Conservation (phyloP, 1,140 invertebrate species). For the Drosophila auraria region DNA sequence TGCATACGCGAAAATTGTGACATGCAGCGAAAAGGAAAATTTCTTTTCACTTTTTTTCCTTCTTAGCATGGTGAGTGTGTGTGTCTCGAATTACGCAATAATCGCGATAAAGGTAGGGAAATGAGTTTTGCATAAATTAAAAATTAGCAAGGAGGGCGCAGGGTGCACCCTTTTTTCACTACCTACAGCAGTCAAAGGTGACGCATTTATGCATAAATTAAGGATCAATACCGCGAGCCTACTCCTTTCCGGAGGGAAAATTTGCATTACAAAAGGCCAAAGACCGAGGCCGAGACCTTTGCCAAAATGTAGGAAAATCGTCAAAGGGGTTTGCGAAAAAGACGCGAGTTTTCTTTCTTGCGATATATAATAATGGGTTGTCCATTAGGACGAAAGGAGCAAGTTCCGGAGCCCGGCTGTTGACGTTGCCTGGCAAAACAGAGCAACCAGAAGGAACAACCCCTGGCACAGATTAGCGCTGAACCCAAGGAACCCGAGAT, state of each 20-base stretch:
- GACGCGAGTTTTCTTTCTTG: slow-evolving; percentile 56
- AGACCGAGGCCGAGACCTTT: slow-evolving; percentile 24
- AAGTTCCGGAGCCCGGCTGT: slow-evolving; percentile 61
- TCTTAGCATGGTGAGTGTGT: slow-evolving; percentile 19
- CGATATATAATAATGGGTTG: slow-evolving; percentile 70
- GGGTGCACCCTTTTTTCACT: slow-evolving; percentile 32
- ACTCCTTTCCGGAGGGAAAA: slow-evolving; percentile 36
- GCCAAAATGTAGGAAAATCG: slow-evolving; percentile 42
- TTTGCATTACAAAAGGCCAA: slow-evolving; percentile 71
- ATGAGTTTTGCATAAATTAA: slow-evolving; percentile 81
- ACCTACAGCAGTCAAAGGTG: slow-evolving; percentile 66
- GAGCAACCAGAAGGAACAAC: slow-evolving; percentile 51
- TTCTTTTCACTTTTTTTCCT: slow-evolving; percentile 61
- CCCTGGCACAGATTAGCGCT: slow-evolving; percentile 65
- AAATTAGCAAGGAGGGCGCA: slow-evolving; percentile 71
- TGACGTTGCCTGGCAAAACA: slow-evolving; percentile 73
- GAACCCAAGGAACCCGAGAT: slow-evolving; percentile 27
- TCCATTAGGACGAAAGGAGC: slow-evolving; percentile 72
- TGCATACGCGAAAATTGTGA: slow-evolving; percentile 73
- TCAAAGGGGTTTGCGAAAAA: slow-evolving; percentile 65
- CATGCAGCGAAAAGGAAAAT: slow-evolving; percentile 52
- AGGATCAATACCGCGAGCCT: slow-evolving; percentile 77
- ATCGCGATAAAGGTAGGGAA: slow-evolving; percentile 53
- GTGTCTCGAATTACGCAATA: slow-evolving; percentile 76
- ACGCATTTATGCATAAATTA: slow-evolving; percentile 84